A percentile compares a stretch with the other conserved stretches of the same genome.
phyloP scores from a whole-genome alignment of 2,888 invertebrate genomes.

The Drosophila bunnanda region DNA sequence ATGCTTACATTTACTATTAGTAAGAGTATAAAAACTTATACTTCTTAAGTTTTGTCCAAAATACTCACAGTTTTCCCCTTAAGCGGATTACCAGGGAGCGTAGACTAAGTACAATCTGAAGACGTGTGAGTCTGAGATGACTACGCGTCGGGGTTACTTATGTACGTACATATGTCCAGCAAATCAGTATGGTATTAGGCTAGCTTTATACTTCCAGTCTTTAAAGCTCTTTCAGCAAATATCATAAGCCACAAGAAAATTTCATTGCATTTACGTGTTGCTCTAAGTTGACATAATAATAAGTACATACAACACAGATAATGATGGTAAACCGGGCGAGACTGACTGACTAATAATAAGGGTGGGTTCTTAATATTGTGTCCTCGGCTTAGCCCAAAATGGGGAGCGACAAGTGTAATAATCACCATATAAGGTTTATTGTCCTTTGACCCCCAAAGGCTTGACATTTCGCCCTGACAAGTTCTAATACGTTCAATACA shows the following conservation, averaged over 20 bases:
- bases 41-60: background rate
- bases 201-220: background rate
- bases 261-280: conserved; percentile 14
- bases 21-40: background rate
- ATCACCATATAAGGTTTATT: conserved; percentile 4
- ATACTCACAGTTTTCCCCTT: background rate
- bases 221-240: background rate
- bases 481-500: background rate
- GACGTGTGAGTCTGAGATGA: background rate
- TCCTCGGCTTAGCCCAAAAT: background rate
- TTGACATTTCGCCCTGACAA: background rate
- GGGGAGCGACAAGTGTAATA: conserved; percentile 9
- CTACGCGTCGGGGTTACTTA: background rate
- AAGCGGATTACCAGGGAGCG: conserved; percentile 1
- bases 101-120: background rate
- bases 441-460: background rate
- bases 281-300: conserved; percentile 25
- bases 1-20: background rate
- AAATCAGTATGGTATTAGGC: conserved; percentile 12
- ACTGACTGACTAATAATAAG: conserved; percentile 1
- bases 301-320: conserved; percentile 8
- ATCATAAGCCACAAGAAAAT: conserved; percentile 4
- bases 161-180: no score
- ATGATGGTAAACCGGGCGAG: conserved; percentile 1
- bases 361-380: conserved; percentile 1